phyloP scores from a whole-genome alignment of 2,797 vertebrate genomes.

The Echeneis naucrates region DNA sequence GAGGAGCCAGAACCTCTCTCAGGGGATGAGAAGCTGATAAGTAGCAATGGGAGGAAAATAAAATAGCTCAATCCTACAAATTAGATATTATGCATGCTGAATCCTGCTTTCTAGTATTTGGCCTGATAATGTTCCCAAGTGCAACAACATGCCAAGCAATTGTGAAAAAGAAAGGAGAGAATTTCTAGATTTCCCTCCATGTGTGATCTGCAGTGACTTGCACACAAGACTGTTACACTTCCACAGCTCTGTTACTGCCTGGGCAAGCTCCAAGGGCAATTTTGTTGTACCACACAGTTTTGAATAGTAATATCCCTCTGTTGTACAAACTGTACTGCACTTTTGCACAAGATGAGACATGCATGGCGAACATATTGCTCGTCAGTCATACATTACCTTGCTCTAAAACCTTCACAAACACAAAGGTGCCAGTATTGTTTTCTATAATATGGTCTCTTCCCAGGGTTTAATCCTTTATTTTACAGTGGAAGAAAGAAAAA shows the following conservation, averaged over 20 bases:
- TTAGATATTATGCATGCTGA: conserved; percentile 41
- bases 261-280: conserved; percentile 68
- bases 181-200: conserved; percentile 40
- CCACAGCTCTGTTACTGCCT: conserved; percentile 63
- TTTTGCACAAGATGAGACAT: conserved; percentile 69
- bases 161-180: conserved; percentile 53
- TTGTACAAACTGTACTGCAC: conserved; percentile 64
- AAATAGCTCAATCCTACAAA: conserved; percentile 37
- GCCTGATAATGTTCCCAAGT: conserved; percentile 26
- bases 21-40: conserved; percentile 33
- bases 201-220: conserved; percentile 59
- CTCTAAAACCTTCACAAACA: conserved; percentile 80
- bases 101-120: conserved; percentile 47
- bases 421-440: conserved; percentile 84
- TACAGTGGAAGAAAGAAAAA: conserved; percentile 53
- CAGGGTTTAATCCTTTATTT: conserved; percentile 83
- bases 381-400: conserved; percentile 74
- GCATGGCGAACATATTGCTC: conserved; percentile 70
- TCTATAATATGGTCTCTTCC: conserved; percentile 67
- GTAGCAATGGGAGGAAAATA: conserved; percentile 25
- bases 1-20: conserved; percentile 34
- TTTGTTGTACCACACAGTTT: conserved; percentile 62
- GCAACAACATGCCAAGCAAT: conserved; percentile 41
- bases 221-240: conserved; percentile 58
- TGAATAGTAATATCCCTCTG: conserved; percentile 67